Base-by-base conservation (phyloP, 2,797 vertebrate species). In the Chrysocyon brachyurus region DNA sequence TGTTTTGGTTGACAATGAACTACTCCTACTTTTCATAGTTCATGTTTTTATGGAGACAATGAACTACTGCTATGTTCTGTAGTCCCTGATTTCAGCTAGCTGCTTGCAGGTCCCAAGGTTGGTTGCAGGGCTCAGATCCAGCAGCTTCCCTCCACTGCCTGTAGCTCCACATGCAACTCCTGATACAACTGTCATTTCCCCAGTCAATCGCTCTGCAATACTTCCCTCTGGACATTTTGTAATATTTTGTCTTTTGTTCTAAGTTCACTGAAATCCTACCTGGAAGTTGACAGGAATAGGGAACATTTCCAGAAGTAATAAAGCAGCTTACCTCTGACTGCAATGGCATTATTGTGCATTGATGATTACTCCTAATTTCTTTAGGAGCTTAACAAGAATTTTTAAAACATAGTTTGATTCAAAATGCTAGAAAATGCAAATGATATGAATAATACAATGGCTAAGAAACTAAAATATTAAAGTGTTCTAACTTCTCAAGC, bases 241-340 rank as follows among this genome's bases (percentile, higher is more conserved):
- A 24, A 90, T 22, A 77, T 56, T 70, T 15, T 79, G 3, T 36
- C 26, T 97, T 95, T 86, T 86, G 77, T 26, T 88, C 26, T 77
- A 94, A 66, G 40, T 87, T 63, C 87, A 91, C 24, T 59, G 82
- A 86, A 72, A 81, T 81, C 21, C 70, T 49, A 66, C 28, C n/a
- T 79, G 2, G 61, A 94, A 90, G 73, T 12, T 70, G 33, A 75
- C 16, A 36, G 24, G 87, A 91, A 16, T 16, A 89, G 54, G 11
- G 57, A 95, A 81, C 31, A 88, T 66, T 95, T 91, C 78, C n/a
- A 56, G 59, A 59, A 46, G 17, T 56, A 94, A 90, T 54, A 91
- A 82, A 93, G 66, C 12, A 94, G 2, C 33, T 90, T 61, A 81
- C 83, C 12, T 66, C 36, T 83, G 22, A 78, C 59, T 94, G 22